Conservation (phyloP, 2,797 vertebrate genomes). For the Acrossocheilus wenchowensis region DNA sequence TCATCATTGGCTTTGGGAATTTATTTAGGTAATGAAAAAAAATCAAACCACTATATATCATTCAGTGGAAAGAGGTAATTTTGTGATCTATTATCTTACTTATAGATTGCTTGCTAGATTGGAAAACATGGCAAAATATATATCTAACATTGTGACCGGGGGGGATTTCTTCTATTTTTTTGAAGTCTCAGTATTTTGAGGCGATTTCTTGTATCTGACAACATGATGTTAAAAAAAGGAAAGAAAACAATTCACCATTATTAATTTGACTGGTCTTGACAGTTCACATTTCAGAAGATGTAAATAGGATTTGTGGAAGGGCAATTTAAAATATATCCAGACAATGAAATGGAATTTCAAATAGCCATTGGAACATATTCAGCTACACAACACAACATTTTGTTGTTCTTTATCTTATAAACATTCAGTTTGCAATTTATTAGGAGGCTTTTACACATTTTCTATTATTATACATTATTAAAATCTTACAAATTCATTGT, state of each 20-base stretch:
- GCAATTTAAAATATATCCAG: constrained; percentile 30
- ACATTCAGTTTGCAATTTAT: not conserved
- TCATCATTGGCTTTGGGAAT: constrained; percentile 32
- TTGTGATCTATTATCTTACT: constrained; percentile 26
- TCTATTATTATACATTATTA: not conserved
- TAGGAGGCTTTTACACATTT: not conserved
- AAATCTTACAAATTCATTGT: not conserved
- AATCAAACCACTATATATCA: constrained; percentile 32
- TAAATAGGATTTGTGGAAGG: constrained; percentile 16
- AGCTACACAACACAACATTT: not conserved
- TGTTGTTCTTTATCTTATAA: not conserved
- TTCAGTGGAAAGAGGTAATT: constrained; percentile 10
- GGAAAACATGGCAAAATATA: constrained; percentile 6
- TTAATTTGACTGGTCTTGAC: constrained; percentile 12
- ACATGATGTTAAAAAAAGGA: constrained; percentile 3
- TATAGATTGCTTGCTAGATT: constrained; percentile 20
- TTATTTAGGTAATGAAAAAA: constrained; percentile 40
- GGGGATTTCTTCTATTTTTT: constrained; percentile 62
- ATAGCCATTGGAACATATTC: not conserved
- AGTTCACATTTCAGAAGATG: constrained; percentile 21
- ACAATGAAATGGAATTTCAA: not conserved
- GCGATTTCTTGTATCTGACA: not conserved
- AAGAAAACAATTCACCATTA: constrained; percentile 23
- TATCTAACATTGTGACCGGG: constrained; percentile 52
- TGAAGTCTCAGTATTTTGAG: constrained; percentile 35